Base-by-base conservation (phyloP, 2,797 vertebrate genomes). In the Arctocebus calabarensis region DNA sequence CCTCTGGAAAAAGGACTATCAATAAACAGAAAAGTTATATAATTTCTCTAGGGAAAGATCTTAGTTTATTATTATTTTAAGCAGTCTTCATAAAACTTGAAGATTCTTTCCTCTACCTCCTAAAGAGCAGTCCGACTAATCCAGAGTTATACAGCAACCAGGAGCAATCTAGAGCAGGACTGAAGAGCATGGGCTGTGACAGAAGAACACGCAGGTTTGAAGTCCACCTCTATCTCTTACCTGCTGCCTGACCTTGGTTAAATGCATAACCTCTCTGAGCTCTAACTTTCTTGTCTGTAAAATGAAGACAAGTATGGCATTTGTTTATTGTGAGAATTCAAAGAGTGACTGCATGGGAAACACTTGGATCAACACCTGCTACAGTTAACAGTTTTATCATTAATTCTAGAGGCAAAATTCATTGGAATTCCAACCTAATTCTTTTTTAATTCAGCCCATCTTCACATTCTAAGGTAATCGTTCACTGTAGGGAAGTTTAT, bases 251-350 rank as follows among this genome's bases (percentile, higher is more conserved):
- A 83, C 11, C 66, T 70, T 84, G 23, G 40, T 71, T 74, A 32
- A 77, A 62, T 2, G 32, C 48, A 10, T 23, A 71, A 85, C 2
- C 23, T 68, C 19, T 78, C 25, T n/a, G 29, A 20, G 61, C 29
- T 89, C 81, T 64, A 37, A 59, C 79, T 32, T 82, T n/a, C 40
- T 52, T 81, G 37, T 74, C 25, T 89, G 19, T 45, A 75, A 92
- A 89, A 75, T 74, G n/a, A 40, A 82, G 87, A 87, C 32, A 82
- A 85, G 52, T 82, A 85, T 27, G 37, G 68, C 70, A 40, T 73
- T 68, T 90, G 43, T 85, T 90, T 92, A 52, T 43, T 57, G 1
- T 70, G 73, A 88, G 59, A 84, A 71, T 32, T 82, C 66, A 45
- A 89, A 64, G 25, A 68, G 12, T n/a, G 34, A 81, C 57, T 57